Evolutionary conservation across 2,797 vertebrate genomes (phyloP).

Genomic region (Diplodus puntazzo): DNA sequence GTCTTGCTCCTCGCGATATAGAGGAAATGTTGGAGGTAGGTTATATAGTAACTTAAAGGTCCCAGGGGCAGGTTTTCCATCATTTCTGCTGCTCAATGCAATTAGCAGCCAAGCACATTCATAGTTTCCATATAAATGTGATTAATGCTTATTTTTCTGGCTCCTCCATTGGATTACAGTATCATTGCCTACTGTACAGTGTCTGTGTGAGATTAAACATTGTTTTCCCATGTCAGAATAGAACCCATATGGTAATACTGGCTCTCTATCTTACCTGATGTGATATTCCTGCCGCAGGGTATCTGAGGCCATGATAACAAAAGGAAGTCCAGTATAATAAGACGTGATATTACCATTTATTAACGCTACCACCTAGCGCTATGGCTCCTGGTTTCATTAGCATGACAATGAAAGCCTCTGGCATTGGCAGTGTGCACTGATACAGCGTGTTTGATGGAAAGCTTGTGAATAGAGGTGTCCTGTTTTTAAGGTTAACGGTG

Average conservation of each 20-base stretch:
- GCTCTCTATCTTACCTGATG: constrained; percentile 72
- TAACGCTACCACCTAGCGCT: constrained; percentile 74
- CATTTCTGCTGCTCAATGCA: constrained; percentile 58
- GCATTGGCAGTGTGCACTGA: constrained; percentile 65
- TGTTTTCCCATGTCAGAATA: constrained; percentile 68
- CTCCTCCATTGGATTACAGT: constrained; percentile 60
- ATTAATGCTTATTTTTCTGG: constrained; percentile 54
- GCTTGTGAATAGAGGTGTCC: constrained; percentile 69
- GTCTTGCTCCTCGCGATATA: constrained; percentile 84
- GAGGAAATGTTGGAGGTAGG: constrained; percentile 88
- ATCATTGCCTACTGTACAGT: constrained; percentile 50
- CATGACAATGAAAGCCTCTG: constrained; percentile 86
- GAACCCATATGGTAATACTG: constrained; percentile 58
- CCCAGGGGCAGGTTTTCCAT: constrained; percentile 65
- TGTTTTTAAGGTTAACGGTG: constrained; percentile 68
- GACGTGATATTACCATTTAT: constrained; percentile 83
- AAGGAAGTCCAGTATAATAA: constrained; percentile 79
- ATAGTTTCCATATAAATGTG: constrained; percentile 63
- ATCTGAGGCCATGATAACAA: constrained; percentile 66
- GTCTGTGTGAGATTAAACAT: constrained; percentile 62
- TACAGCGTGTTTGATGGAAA: constrained; percentile 75
- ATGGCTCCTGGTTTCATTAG: constrained; percentile 77
- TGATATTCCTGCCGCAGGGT: constrained; percentile 68
- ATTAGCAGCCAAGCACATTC: constrained; percentile 53
- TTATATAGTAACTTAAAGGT: constrained; percentile 60